Evolutionary conservation across 2,113 vertebrate species (phyloP).

Genomic region (Tupaia chinensis): DNA sequence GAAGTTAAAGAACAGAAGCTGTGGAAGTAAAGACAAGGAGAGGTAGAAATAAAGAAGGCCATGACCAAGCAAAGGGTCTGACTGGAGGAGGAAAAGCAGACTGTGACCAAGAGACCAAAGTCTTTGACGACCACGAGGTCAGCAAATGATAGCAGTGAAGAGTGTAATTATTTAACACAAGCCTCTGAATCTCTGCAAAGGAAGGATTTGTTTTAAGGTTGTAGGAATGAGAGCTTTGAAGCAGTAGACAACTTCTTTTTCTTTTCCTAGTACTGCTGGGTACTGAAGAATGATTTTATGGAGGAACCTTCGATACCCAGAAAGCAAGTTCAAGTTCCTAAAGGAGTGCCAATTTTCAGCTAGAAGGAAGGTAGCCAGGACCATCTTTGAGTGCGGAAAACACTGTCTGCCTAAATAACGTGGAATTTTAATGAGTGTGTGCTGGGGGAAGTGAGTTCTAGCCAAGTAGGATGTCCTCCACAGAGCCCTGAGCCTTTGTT

Average conservation of each 20-base stretch:
- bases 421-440: not conserved
- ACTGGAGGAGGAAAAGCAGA: constrained; percentile 13
- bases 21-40: not conserved
- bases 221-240: constrained; percentile 39
- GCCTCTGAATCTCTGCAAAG: not conserved
- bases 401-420: not conserved
- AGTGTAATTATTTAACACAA: not conserved
- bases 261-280: not conserved
- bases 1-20: constrained; percentile 13
- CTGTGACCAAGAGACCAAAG: not conserved
- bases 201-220: not conserved
- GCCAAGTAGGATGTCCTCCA: not conserved
- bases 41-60: not conserved
- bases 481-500: constrained; percentile 2
- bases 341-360: constrained; percentile 39
- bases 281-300: constrained; percentile 43
- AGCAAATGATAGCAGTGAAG: not conserved
- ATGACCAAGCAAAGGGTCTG: not conserved
- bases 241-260: constrained; percentile 33
- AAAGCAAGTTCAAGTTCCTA: constrained; percentile 52
- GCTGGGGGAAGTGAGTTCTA: not conserved
- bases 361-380: not conserved
- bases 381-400: not conserved
- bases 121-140: not conserved
- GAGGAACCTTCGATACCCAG: not conserved